phyloP scores from a whole-genome alignment of 92 coral and sea anemone species.

The Porites evermanni region DNA sequence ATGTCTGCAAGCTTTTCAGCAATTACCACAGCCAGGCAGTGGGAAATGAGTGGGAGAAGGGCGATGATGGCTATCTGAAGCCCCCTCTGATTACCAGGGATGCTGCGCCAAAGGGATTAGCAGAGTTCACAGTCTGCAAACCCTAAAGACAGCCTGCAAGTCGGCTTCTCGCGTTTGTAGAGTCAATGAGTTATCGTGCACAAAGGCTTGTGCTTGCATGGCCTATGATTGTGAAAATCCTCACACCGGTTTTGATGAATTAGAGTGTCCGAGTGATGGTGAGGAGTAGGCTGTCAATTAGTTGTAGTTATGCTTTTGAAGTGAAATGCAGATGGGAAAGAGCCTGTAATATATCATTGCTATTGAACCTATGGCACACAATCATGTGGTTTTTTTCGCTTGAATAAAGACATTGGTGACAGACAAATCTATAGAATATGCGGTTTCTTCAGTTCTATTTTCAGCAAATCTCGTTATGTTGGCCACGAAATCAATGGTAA shows the following conservation, averaged over 20 bases:
- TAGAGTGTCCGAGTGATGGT: constrained; percentile 18
- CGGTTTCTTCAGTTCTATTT: background rate
- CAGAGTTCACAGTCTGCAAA: constrained; percentile 34
- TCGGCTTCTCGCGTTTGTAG: constrained; percentile 20
- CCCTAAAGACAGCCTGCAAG: constrained; percentile 31
- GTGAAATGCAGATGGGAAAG: background rate
- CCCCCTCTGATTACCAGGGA: constrained; percentile 19
- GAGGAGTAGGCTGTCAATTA: constrained; percentile 19
- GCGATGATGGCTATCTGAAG: constrained; percentile 12
- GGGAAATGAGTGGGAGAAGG: constrained; percentile 47
- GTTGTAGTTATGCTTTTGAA: background rate
- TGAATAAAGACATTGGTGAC: constrained; percentile 5
- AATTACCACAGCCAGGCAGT: constrained; percentile 28
- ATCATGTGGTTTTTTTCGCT: background rate
- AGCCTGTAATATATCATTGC: constrained; percentile 11
- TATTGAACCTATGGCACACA: background rate
- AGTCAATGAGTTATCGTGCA: constrained; percentile 23
- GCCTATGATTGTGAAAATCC: constrained; percentile 27
- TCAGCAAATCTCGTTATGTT: background rate
- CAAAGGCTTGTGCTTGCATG: constrained; percentile 22
- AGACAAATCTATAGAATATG: constrained; percentile 2
- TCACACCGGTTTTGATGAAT: constrained; percentile 21
- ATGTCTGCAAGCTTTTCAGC: constrained; percentile 29
- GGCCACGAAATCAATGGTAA: constrained; percentile 8
- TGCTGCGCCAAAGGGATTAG: constrained; percentile 40